Conservation (phyloP, 1,140 invertebrate species). For the Atta colombica region DNA sequence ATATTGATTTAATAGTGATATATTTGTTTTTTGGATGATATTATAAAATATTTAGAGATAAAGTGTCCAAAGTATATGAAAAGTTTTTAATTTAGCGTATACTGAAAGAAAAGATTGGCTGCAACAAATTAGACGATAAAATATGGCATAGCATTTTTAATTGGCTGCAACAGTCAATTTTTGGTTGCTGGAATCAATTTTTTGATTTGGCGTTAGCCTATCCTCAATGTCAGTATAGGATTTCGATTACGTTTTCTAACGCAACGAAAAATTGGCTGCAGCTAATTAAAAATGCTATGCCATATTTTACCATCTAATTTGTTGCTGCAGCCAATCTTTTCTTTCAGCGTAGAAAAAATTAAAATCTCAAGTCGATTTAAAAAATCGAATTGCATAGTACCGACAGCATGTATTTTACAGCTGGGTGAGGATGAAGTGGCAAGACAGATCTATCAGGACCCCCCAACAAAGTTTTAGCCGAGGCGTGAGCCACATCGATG, state of each 20-base stretch:
- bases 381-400: not conserved
- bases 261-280: too few relatives aligned
- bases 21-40: not conserved
- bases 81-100: not conserved
- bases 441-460: constrained; percentile 13
- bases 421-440: constrained; percentile 2
- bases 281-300: too few relatives aligned
- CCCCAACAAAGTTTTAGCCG: constrained; percentile 64
- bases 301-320: too few relatives aligned
- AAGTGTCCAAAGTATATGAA: not conserved
- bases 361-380: not conserved
- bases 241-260: too few relatives aligned
- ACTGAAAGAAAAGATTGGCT: too few relatives aligned
- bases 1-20: not conserved
- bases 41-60: not conserved
- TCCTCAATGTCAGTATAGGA: too few relatives aligned
- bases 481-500: constrained; percentile 67
- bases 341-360: not conserved
- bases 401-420: not conserved
- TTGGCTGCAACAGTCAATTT: too few relatives aligned
- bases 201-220: too few relatives aligned
- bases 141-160: too few relatives aligned
- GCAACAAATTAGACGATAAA: too few relatives aligned
- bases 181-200: too few relatives aligned
- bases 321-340: too few relatives aligned